Percentiles rank a stretch among this genome's conserved stretches.
Evolutionary conservation across 2,113 vertebrate genomes (phyloP).

Genomic region (Chamaetylas fuelleborni): DNA sequence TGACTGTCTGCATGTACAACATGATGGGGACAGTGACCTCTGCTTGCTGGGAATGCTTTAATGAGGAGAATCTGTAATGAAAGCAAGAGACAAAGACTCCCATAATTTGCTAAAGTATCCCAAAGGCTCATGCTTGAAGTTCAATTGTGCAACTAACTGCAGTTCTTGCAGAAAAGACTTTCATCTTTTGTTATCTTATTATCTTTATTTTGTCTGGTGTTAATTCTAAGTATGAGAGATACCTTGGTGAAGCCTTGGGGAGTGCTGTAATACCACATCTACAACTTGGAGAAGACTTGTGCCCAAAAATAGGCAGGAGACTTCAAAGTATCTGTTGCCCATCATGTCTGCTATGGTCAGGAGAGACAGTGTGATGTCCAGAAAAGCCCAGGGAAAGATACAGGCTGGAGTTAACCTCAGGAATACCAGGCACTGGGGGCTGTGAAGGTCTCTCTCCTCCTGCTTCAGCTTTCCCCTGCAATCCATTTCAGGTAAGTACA

Average conservation of each 20-base stretch:
- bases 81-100: background rate
- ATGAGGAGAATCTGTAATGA: background rate
- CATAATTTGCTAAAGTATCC: background rate
- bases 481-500: background rate
- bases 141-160: background rate
- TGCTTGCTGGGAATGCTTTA: background rate
- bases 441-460: background rate
- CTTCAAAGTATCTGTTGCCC: background rate
- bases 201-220: conserved; percentile 25
- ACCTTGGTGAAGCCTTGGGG: background rate
- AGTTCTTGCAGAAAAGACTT: background rate
- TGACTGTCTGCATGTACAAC: background rate
- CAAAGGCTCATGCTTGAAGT: background rate
- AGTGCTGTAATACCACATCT: background rate
- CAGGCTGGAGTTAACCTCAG: background rate
- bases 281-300: background rate
- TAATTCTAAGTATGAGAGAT: background rate
- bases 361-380: background rate
- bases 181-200: background rate
- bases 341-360: background rate
- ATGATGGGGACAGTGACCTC: background rate
- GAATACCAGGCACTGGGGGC: background rate
- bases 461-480: background rate
- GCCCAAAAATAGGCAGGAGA: background rate
- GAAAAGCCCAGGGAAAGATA: background rate